Conservation (phyloP, 1,140 invertebrate genomes). For the Polypedilum pembai region DNA sequence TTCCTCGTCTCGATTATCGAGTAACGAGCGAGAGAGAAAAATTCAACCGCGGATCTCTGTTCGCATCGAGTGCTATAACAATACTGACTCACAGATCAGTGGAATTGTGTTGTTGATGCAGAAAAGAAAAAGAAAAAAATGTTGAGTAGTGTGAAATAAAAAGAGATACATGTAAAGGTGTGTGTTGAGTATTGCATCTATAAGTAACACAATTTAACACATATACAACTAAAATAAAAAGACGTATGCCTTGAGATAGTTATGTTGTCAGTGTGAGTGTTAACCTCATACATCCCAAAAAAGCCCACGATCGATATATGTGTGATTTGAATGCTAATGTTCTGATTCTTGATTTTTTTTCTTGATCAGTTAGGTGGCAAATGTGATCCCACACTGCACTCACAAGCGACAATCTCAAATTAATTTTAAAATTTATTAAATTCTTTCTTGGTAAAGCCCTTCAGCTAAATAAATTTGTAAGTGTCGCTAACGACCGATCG, state of each 20-base stretch:
- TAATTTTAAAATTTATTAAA: background rate
- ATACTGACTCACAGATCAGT: constrained; percentile 16
- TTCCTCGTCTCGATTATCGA: constrained; percentile 8
- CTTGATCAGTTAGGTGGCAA: background rate
- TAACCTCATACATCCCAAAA: background rate
- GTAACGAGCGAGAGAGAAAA: background rate
- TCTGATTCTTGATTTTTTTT: background rate
- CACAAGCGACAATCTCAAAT: too few relatives aligned
- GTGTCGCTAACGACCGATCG: background rate
- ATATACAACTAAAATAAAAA: background rate
- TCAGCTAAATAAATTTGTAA: background rate
- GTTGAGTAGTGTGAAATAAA: constrained; percentile 7
- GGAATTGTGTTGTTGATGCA: constrained; percentile 2
- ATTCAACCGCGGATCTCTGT: background rate
- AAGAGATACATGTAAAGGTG: background rate
- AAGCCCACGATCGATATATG: background rate
- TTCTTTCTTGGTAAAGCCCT: background rate
- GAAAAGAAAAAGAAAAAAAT: background rate
- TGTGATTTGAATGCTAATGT: constrained; percentile 17
- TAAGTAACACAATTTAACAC: background rate
- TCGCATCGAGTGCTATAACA: background rate
- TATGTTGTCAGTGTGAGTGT: too few relatives aligned
- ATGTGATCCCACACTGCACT: background rate
- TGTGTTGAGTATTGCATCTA: background rate
- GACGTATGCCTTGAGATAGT: background rate